phyloP scores from a whole-genome alignment of 2,797 vertebrate genomes.

The Acanthiza pusilla region DNA sequence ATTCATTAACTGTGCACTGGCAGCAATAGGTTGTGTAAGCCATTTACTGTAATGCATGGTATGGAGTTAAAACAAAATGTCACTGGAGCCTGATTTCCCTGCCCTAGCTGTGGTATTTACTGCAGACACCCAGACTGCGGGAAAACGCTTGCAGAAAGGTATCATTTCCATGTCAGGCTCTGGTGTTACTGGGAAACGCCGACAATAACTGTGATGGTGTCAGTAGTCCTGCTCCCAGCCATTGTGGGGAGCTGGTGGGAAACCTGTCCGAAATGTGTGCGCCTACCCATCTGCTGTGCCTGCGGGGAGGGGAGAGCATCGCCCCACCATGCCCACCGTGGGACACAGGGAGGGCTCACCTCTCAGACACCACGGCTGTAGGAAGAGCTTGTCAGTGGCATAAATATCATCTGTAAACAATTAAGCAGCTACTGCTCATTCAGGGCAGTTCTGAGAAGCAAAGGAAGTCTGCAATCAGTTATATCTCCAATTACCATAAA shows the following conservation, averaged over 20 bases:
- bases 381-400: constrained; percentile 64
- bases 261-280: neutral
- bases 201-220: neutral
- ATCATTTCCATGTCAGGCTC: neutral
- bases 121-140: neutral
- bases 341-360: constrained; percentile 29
- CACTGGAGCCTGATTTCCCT: constrained; percentile 8
- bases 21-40: constrained; percentile 46
- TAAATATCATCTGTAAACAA: constrained; percentile 80
- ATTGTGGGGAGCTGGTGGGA: neutral
- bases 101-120: neutral
- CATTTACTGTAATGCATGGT: constrained; percentile 16
- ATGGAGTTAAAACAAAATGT: constrained; percentile 34
- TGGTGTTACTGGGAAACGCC: neutral
- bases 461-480: constrained; percentile 84
- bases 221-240: neutral
- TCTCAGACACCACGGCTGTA: constrained; percentile 60
- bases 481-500: constrained; percentile 87
- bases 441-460: constrained; percentile 74
- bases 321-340: rapidly evolving
- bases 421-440: constrained; percentile 78
- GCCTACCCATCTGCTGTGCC: neutral
- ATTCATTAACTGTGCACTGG: constrained; percentile 37
- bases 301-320: neutral
- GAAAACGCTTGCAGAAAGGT: neutral